phyloP scores from a whole-genome alignment of 2,113 vertebrate genomes.

The Morone saxatilis region DNA sequence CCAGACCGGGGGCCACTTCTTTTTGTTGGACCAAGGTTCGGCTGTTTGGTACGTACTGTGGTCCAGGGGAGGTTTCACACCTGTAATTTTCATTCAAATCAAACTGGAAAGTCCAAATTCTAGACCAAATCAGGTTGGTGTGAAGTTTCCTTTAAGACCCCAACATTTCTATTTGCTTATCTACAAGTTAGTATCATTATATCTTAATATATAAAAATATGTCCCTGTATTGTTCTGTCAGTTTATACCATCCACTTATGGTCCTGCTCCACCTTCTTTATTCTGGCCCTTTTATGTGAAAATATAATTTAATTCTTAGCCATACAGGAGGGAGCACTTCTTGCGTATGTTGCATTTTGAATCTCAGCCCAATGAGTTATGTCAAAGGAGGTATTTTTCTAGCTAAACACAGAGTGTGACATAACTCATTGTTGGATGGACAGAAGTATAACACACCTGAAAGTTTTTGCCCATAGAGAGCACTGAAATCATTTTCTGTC shows the following conservation, averaged over 20 bases:
- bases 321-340: background rate
- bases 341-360: constrained; percentile 15
- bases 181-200: background rate
- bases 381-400: constrained; percentile 24
- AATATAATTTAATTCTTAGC: constrained; percentile 17
- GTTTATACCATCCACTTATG: too few species aligned
- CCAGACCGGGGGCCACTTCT: too few species aligned
- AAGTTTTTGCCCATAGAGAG: constrained; percentile 24
- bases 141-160: background rate
- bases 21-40: too few species aligned
- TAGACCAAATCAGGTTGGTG: too few species aligned
- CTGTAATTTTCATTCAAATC: too few species aligned
- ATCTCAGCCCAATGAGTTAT: constrained; percentile 28
- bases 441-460: constrained; percentile 9
- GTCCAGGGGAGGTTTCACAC: too few species aligned
- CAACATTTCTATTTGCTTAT: background rate
- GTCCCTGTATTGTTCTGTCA: background rate
- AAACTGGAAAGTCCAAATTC: too few species aligned
- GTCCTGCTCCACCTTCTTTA: background rate
- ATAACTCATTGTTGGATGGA: constrained; percentile 23
- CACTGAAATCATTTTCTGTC: constrained; percentile 17
- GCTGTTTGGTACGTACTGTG: too few species aligned
- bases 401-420: constrained; percentile 42
- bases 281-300: constrained; percentile 13
- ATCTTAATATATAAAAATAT: background rate